phyloP scores from a whole-genome alignment of 2,113 vertebrate genomes.

The Zosterops lateralis region DNA sequence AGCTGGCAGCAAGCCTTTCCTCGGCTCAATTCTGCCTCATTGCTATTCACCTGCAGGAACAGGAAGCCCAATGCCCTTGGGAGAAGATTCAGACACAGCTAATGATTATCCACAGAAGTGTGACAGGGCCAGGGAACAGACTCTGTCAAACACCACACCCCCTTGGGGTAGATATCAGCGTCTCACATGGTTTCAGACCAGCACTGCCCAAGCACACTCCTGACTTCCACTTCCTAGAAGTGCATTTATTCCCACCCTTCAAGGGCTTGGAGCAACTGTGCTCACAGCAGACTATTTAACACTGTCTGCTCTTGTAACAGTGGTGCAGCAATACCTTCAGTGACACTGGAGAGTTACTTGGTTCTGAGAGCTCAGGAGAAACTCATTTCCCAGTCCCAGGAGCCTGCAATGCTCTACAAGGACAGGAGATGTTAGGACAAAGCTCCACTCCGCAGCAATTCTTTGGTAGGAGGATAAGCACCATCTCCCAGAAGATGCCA shows the following conservation, averaged over 20 bases:
- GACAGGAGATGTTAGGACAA: neutral
- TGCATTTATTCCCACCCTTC: neutral
- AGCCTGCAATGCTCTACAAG: neutral
- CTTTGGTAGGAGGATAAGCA: neutral
- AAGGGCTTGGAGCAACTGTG: neutral
- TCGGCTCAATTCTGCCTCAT: constrained; percentile 16
- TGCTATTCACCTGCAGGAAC: constrained; percentile 41
- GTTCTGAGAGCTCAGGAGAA: neutral
- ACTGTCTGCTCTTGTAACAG: neutral
- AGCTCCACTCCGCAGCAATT: neutral
- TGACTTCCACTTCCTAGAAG: neutral
- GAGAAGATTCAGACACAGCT: constrained; percentile 1
- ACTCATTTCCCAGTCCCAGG: neutral
- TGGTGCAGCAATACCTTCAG: rapidly evolving
- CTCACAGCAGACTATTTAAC: neutral
- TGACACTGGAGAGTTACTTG: neutral
- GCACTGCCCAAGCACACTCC: rapidly evolving
- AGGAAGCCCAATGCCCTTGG: neutral
- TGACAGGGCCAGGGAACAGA: neutral
- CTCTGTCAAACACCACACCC: neutral
- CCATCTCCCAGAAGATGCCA: neutral
- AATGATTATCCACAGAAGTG: constrained; percentile 17
- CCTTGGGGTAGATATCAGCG: rapidly evolving
- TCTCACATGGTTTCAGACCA: neutral
- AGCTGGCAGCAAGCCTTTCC: constrained; percentile 17